Conservation (phyloP, 2,113 vertebrate genomes). For the Peromyscus polionotus region DNA sequence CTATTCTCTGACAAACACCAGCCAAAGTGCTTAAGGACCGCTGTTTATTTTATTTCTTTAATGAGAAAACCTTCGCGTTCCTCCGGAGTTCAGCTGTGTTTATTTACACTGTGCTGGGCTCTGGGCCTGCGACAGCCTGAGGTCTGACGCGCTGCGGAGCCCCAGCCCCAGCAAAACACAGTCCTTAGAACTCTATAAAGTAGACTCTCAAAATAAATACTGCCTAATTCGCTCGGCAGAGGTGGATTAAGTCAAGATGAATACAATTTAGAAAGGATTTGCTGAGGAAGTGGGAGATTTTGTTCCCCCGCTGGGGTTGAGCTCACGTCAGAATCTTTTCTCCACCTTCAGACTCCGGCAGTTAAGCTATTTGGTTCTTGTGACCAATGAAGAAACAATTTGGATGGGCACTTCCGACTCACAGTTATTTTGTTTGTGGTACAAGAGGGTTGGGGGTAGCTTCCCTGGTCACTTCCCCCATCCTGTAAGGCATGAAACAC, state of each 20-base stretch:
- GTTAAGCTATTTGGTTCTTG: constrained; percentile 84
- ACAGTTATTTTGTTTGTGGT: constrained; percentile 79
- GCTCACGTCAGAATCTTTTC: constrained; percentile 82
- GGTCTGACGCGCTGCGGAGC: constrained; percentile 81
- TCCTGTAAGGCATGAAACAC: constrained; percentile 57
- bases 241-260: constrained; percentile 92
- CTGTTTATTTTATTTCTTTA: constrained; percentile 94
- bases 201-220: constrained; percentile 91
- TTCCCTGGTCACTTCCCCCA: constrained; percentile 65
- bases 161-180: constrained; percentile 89
- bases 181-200: constrained; percentile 89
- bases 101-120: constrained; percentile 88
- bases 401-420: constrained; percentile 72
- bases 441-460: constrained; percentile 28
- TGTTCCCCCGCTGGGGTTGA: constrained; percentile 88
- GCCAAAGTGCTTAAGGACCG: constrained; percentile 92
- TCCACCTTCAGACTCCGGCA: constrained; percentile 59
- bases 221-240: constrained; percentile 90
- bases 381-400: constrained; percentile 83
- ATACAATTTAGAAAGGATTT: constrained; percentile 92
- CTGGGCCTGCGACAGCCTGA: constrained; percentile 69
- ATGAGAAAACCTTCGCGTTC: constrained; percentile 92
- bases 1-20: constrained; percentile 90
- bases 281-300: constrained; percentile 90
- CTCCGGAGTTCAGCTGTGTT: constrained; percentile 91